Evolutionary conservation across 2,797 vertebrate species (phyloP), one percentile per base, ranked within the genome.

Genomic region (Sebastes oblongus): DNA sequence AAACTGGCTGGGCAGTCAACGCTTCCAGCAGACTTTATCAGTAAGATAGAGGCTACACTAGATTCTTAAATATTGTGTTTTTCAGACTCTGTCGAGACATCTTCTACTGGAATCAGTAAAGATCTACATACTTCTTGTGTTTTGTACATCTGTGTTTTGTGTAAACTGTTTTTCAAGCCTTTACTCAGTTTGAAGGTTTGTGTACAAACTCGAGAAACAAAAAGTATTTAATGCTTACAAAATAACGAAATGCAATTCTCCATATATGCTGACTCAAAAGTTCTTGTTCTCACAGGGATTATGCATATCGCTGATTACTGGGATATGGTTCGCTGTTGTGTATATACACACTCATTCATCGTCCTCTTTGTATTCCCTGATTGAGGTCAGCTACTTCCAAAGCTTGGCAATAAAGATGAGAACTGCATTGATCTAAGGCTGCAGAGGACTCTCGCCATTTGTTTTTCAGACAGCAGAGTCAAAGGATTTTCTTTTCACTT

Each of bases 231-330:
- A 27, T 72, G 62, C 27, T 71, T 42, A 42, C 7, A 2, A 59
- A 78, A 80, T 74, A 80, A 72, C 32, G 7, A 72, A 82, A 72
- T 50, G 56, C 50, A 66, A 39, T 69, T 70, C 30, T 75, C 61
- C 66, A 27, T 71, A 62, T 65, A 39, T 72, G 84, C 87, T 86
- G 89, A 91, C 77, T 90, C 78, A 25, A 60, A 58, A 4, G 69
- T 75, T 83, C 30, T 75, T 58, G 67, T 86, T 90, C 85, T 89
- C 87, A 85, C 77, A 78, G 76, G 86, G 80, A 88, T 89, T 89
- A 77, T 78, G 56, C 65, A 67, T 83, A 74, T 67, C 80, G 81
- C 82, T 89, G 80, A 90, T 85, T 86, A 86, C 72, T 80, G 70
- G 75, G 55, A 73, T 83, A 69, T 81, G 69, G 58, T 75, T 84